Base-by-base conservation (phyloP, 1,140 invertebrate genomes). In the Cyrtorhinus lividipennis region DNA sequence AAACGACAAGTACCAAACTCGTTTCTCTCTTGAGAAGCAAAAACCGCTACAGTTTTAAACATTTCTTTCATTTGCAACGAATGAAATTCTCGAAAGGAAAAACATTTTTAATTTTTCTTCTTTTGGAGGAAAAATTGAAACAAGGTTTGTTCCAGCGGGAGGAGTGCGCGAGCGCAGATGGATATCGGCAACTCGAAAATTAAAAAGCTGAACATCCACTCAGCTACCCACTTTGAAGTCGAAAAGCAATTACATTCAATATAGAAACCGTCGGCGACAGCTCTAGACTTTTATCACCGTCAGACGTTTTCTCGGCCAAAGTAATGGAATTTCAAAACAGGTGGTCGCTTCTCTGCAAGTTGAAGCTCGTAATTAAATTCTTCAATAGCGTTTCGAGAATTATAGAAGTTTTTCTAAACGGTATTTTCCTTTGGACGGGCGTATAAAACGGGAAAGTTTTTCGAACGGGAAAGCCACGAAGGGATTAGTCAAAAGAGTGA, bases 221-320 rank as follows among this genome's bases (percentile, higher is more conserved):
- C 38, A 44, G n/a, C n/a, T n/a, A n/a, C 48, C 20, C 20, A 12
- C 48, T 53, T 53, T 53, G 48, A 53, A 53, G 18, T 20, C 8
- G 10, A 20, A 53, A 53, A 53, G 48, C 48, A 53, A 53, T 53
- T 53, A 53, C 48, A 5, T 53, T 53, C 48, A 53, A 53, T 53
- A 20, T 5, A 10, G 12, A 20, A 3, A 22, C 10, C 18, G 48
- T 44, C 8, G 48, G 10, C 48, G 48, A 15, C 48, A 22, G 20
- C 48, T 15, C 12, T 8, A 5, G 48, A 53, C 10, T 53, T 53
- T 53, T 53, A 53, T 53, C 48, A 22, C 48, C 48, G 20, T 10
- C 8, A 53, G 18, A 44, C 38, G 38, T 44, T 44, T 44, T 44
- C n/a, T n/a, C n/a, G n/a, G 30, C 15, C 5, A 53, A 20, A 15